Base-by-base conservation (phyloP, 2,888 invertebrate genomes). In the Athetis lepigone region DNA sequence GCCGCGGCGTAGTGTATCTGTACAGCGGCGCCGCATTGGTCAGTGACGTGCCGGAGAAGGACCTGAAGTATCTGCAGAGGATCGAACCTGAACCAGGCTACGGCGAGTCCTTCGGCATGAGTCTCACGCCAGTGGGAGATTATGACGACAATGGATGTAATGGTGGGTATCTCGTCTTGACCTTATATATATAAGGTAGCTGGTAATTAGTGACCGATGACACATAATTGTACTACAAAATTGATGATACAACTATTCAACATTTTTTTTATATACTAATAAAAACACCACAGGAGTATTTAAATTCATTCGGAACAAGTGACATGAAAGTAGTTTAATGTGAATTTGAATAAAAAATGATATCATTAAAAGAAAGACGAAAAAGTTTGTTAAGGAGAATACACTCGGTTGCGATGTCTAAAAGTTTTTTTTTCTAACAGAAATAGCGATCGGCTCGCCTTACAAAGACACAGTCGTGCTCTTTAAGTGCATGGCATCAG, bases 391-490 rank as follows among this genome's bases (percentile, higher is more conserved):
- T 13, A 13, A n/a, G n/a, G n/a, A 13, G 13, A 2, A 16, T 13
- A 33, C 29, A 11, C 9, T 29, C 29, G 37, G n/a, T n/a, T 1
- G 18, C 18, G 4, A 18, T 18, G 19, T n/a, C n/a, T n/a, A n/a
- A n/a, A n/a, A n/a, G n/a, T 36, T n/a, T 42, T 43, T 42, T 47
- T 51, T 59, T 46, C 65, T 57, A 46, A 29, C 80, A 94, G 93
- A 90, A 60, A 68, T 94, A 40, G 92, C 89, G 0, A 82, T 94
- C 11, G 90, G 93, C 0, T 86, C 90, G 4, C 91, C 92, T 0
- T 81, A 77, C 1, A 84, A 58, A 9, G 82, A 90, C 58, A 77
- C 18, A 2, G 89, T 91, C 0, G 58, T 81, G 3, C 21, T 92
- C 0, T 65, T 86, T 2, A 80, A 68, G 8, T 90, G 93, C 56